phyloP scores from a whole-genome alignment of 2,888 invertebrate species.

The Drosophila robusta region DNA sequence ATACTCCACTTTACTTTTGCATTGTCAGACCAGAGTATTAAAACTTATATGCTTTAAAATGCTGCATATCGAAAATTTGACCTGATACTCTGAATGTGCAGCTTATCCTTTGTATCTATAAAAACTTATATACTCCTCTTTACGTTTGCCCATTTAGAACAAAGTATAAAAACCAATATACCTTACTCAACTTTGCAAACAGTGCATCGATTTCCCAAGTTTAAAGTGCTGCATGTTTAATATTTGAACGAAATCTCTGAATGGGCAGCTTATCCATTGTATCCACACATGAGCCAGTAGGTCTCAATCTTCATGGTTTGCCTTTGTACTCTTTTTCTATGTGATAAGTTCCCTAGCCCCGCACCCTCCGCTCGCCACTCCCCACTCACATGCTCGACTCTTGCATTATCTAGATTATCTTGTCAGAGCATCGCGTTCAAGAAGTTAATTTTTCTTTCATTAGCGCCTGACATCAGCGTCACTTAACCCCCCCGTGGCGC shows the following conservation, averaged over 20 bases:
- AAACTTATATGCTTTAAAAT: no score
- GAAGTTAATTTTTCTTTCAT: slow-evolving; percentile 69
- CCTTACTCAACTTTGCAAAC: not conserved
- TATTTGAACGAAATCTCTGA: not conserved
- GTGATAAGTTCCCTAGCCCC: not conserved
- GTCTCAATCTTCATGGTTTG: not conserved
- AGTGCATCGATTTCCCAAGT: not conserved
- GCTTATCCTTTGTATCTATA: no score
- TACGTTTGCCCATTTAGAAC: no score
- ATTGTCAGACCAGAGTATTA: no score
- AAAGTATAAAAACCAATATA: not conserved
- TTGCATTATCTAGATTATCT: slow-evolving; percentile 42
- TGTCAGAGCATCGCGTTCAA: slow-evolving; percentile 47
- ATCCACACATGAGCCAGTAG: not conserved
- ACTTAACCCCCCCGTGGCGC: slow-evolving; percentile 21
- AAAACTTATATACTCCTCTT: no score
- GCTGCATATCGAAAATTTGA: no score
- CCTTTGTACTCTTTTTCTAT: slow-evolving; percentile 3
- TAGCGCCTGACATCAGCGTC: slow-evolving; percentile 67
- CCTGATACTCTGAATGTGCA: no score
- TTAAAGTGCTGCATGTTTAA: not conserved
- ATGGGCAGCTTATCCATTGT: not conserved
- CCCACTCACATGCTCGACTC: not conserved
- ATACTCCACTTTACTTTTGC: no score
- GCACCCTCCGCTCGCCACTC: no score